phyloP scores from a whole-genome alignment of 2,113 vertebrate species.

The Apaloderma vittatum region DNA sequence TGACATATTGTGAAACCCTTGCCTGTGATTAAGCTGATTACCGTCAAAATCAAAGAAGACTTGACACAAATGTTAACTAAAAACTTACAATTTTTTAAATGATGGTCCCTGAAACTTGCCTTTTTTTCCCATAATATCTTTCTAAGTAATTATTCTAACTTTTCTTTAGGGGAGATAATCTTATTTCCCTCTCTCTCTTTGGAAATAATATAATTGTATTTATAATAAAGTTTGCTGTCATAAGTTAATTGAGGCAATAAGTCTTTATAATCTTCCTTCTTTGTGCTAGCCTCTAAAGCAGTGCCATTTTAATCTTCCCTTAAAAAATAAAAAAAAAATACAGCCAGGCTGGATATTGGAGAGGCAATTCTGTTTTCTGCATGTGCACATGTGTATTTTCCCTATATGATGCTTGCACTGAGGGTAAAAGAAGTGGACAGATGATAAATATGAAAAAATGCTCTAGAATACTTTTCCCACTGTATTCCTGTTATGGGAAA shows the following conservation, averaged over 20 bases:
- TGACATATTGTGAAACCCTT: not conserved
- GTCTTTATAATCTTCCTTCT: not conserved
- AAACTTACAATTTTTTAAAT: not conserved
- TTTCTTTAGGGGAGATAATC: not conserved
- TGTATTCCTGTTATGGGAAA: not conserved
- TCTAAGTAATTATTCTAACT: not conserved
- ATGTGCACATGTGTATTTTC: not conserved
- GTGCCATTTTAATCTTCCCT: not conserved
- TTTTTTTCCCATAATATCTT: not conserved
- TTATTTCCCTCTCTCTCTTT: not conserved
- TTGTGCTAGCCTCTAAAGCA: not conserved
- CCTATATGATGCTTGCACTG: not conserved
- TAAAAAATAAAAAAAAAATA: not conserved
- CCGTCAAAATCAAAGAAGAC: not conserved
- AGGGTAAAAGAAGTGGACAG: not conserved
- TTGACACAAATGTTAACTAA: not conserved
- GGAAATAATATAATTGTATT: not conserved
- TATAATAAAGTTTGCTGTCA: not conserved
- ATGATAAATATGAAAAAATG: not conserved
- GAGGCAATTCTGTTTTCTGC: not conserved
- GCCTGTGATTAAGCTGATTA: not conserved
- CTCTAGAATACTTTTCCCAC: not conserved
- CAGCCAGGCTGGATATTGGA: not conserved
- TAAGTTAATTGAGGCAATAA: slow-evolving; percentile 12
- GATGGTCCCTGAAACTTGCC: not conserved